Percentiles rank a stretch among this genome's conserved stretches.
These are phyloP conservation scores for Mythimna pallens DNA, from an alignment of 2,888 invertebrate species.

Conservation along the genomic window DNA sequence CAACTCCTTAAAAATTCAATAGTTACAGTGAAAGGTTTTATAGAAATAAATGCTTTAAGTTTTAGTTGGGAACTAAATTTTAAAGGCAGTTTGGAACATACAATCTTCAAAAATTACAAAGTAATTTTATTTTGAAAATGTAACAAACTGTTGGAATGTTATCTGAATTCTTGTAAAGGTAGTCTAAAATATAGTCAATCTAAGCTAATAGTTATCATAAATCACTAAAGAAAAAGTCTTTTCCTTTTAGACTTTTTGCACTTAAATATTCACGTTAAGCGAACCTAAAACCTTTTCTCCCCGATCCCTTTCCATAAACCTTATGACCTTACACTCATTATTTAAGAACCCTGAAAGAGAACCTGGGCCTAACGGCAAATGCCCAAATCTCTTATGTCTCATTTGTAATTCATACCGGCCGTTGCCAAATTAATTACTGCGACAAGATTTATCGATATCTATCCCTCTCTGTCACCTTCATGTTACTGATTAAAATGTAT, in stretches of 20 bases:
- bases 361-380: slow-evolving; percentile 44
- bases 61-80: background rate
- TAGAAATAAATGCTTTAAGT: background rate
- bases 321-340: slow-evolving; percentile 51
- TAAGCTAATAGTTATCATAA: background rate
- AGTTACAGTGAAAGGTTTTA: background rate
- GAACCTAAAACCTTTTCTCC: slow-evolving; percentile 15
- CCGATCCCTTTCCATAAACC: slow-evolving; percentile 48
- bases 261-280: background rate
- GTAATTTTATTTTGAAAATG: background rate
- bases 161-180: background rate
- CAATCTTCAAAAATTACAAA: background rate
- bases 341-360: slow-evolving; percentile 51
- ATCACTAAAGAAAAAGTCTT: background rate
- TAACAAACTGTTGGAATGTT: background rate
- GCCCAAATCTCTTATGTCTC: slow-evolving; percentile 55
- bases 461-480: slow-evolving; percentile 66
- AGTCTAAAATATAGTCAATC: background rate
- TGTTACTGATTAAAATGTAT: slow-evolving; percentile 66
- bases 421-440: slow-evolving; percentile 67
- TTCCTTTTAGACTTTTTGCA: background rate
- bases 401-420: slow-evolving; percentile 63
- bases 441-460: slow-evolving; percentile 66
- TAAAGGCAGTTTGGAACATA: background rate
- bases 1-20: background rate